A percentile compares a stretch with the other conserved stretches of the same genome.
Conservation (phyloP, 2,113 vertebrate genomes). For the Phylloscopus trochilus region DNA sequence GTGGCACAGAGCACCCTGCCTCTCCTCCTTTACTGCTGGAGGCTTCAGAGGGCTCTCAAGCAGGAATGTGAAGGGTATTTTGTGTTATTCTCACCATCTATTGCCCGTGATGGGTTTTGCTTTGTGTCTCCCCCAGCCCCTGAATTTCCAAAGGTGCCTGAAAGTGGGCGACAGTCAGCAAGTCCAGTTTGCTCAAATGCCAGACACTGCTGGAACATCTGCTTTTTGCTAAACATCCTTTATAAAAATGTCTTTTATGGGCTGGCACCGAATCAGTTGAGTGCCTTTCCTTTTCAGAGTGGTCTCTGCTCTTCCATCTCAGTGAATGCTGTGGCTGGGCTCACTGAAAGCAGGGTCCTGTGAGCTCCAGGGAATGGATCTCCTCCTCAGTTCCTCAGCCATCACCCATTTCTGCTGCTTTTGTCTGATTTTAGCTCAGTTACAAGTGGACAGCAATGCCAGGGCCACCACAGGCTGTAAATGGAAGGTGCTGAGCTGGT, state of each 20-base stretch:
- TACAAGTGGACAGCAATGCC: not conserved
- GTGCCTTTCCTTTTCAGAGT: not conserved
- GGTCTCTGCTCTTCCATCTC: not conserved
- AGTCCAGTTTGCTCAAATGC: not conserved
- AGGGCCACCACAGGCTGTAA: not conserved
- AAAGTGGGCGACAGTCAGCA: not conserved
- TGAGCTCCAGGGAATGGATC: not conserved
- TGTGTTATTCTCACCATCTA: not conserved
- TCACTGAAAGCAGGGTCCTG: not conserved
- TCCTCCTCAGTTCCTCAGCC: not conserved
- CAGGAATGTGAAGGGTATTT: not conserved
- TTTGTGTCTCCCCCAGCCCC: not conserved
- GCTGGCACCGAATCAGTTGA: not conserved
- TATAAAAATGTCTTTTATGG: not conserved
- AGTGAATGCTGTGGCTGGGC: not conserved
- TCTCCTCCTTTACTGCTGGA: not conserved
- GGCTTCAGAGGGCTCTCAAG: not conserved
- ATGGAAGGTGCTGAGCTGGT: not conserved
- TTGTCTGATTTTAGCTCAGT: not conserved
- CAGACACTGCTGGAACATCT: not conserved
- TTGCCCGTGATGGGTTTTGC: not conserved
- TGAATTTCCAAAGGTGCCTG: not conserved
- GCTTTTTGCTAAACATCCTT: not conserved
- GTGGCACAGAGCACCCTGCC: not conserved
- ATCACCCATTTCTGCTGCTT: not conserved